phyloP scores from a whole-genome alignment of 2,113 vertebrate genomes.

The Pteronura brasiliensis region DNA sequence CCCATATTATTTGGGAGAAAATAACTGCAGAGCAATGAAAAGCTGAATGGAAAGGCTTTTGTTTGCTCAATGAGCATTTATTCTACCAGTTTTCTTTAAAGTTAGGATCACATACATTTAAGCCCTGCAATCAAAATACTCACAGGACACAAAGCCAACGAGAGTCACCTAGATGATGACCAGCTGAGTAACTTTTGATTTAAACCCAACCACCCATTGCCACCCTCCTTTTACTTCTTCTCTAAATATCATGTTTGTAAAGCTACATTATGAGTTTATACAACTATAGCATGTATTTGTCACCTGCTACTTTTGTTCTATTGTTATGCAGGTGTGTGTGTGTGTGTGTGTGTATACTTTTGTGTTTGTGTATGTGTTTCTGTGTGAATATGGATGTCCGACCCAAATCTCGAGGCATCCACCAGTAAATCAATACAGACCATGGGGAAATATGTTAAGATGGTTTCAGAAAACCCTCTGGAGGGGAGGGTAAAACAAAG shows the following conservation, averaged over 20 bases:
- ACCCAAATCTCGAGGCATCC: background rate
- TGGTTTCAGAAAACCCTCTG: background rate
- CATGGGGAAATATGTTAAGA: background rate
- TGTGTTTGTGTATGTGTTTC: background rate
- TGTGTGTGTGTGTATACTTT: background rate
- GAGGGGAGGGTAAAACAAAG: background rate
- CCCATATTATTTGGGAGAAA: constrained; percentile 48
- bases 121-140: constrained; percentile 2
- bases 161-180: constrained; percentile 15
- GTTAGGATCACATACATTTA: constrained; percentile 33
- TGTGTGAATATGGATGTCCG: background rate
- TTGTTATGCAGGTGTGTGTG: background rate
- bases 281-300: background rate
- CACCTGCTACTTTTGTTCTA: background rate
- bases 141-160: constrained; percentile 24
- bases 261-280: background rate
- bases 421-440: background rate
- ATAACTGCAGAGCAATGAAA: constrained; percentile 49
- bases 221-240: constrained; percentile 19
- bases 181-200: constrained; percentile 29
- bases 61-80: constrained; percentile 40
- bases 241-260: constrained; percentile 33
- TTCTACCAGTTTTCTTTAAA: constrained; percentile 44
- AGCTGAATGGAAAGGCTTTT: constrained; percentile 16
- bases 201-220: background rate